These are phyloP conservation scores for Halocynthia aurantium DNA, from an alignment of 23 tunicate species.

Conservation along the genomic window DNA sequence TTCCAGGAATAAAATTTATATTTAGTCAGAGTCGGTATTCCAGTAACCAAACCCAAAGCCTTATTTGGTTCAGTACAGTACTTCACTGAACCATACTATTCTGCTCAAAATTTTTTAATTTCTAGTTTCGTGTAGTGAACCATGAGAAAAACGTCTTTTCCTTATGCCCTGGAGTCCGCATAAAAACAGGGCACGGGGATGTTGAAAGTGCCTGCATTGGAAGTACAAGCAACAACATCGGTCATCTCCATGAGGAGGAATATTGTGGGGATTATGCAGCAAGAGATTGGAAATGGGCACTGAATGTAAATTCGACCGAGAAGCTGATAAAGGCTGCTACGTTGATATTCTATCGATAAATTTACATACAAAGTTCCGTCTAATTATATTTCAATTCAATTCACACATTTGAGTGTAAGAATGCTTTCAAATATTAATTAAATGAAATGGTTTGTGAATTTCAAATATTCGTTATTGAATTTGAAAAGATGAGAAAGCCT, in stretches of 20 bases:
- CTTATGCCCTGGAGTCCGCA: constrained; percentile 25
- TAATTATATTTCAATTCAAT: no score
- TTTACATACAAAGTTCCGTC: not conserved
- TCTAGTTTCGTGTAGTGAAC: constrained; percentile 28
- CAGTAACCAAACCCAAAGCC: no score
- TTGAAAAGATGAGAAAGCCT: no score
- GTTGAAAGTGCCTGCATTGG: constrained; percentile 27
- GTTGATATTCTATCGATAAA: constrained; percentile 7
- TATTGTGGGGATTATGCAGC: constrained; percentile 43
- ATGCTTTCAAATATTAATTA: no score
- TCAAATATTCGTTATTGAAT: no score
- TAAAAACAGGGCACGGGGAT: not conserved
- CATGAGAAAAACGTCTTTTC: constrained; percentile 21
- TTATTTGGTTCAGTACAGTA: no score
- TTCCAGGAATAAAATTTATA: no score
- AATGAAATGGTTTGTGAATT: no score
- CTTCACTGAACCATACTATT: no score
- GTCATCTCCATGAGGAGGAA: not conserved
- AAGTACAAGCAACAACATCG: constrained; percentile 16
- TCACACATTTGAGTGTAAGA: no score
- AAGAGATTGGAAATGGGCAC: constrained; percentile 10
- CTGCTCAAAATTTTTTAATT: not conserved
- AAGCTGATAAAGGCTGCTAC: not conserved
- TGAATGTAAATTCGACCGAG: not conserved
- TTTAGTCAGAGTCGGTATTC: no score